Conservation (phyloP, 2,113 vertebrate genomes). For the Thunnus maccoyii region DNA sequence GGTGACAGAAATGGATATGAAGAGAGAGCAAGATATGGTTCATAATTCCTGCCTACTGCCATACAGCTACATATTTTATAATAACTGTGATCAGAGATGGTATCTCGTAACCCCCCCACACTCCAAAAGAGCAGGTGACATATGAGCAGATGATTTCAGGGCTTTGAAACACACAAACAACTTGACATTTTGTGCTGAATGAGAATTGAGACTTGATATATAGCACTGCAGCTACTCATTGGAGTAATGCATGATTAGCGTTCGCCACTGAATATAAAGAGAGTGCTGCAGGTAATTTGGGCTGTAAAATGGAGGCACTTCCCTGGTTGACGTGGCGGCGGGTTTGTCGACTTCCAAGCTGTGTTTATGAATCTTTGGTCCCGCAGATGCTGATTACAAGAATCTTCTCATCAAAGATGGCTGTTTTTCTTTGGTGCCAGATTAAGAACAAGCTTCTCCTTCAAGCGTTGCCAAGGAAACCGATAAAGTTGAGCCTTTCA, state of each 20-base stretch:
- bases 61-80: constrained; percentile 31
- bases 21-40: constrained; percentile 44
- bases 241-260: constrained; percentile 45
- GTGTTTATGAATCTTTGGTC: constrained; percentile 39
- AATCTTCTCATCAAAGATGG: constrained; percentile 40
- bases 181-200: constrained; percentile 71
- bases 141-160: constrained; percentile 53
- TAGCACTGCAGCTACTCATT: constrained; percentile 34
- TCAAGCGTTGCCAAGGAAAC: constrained; percentile 28
- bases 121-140: constrained; percentile 26
- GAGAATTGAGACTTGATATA: constrained; percentile 43
- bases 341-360: constrained; percentile 18
- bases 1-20: constrained; percentile 42
- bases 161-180: constrained; percentile 66
- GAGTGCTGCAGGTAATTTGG: constrained; percentile 47
- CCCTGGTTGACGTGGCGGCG: neutral
- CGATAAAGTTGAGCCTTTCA: constrained; percentile 1
- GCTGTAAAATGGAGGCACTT: constrained; percentile 26
- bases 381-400: constrained; percentile 35
- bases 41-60: constrained; percentile 26
- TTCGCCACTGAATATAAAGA: constrained; percentile 32
- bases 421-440: constrained; percentile 17
- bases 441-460: constrained; percentile 20
- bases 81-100: constrained; percentile 53
- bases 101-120: neutral